Evolutionary conservation across 2,797 vertebrate genomes (phyloP).

Genomic region (Lacerta bilineata): DNA sequence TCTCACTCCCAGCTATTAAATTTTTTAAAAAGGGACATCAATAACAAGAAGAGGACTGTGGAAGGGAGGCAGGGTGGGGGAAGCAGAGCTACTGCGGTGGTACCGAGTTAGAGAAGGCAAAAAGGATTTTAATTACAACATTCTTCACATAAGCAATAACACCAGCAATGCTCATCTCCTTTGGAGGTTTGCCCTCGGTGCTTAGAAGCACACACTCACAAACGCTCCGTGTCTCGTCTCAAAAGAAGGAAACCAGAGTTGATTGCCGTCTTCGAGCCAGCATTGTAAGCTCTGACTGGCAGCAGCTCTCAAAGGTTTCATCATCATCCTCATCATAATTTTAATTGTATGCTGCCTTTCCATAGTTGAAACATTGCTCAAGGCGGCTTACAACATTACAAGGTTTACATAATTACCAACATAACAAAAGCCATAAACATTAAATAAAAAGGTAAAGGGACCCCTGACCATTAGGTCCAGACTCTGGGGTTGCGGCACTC

Average conservation of each 20-base stretch:
- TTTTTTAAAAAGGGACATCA: slow-evolving; percentile 69
- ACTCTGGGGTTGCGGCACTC: too few species aligned
- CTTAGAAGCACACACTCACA: background rate
- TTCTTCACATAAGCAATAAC: slow-evolving; percentile 54
- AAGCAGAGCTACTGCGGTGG: slow-evolving; percentile 23
- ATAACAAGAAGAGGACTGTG: slow-evolving; percentile 60
- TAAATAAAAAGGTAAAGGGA: too few species aligned
- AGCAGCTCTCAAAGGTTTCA: too few species aligned
- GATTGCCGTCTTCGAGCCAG: background rate
- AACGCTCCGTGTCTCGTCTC: background rate
- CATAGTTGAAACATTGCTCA: too few species aligned
- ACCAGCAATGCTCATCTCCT: slow-evolving; percentile 11
- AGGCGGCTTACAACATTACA: too few species aligned
- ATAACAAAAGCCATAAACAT: too few species aligned
- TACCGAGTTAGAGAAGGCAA: slow-evolving; percentile 50
- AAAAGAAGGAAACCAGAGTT: background rate
- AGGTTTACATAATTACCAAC: too few species aligned
- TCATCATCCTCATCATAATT: too few species aligned
- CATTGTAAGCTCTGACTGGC: too few species aligned
- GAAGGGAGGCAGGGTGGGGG: background rate
- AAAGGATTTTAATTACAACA: slow-evolving; percentile 53
- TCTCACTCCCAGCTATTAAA: slow-evolving; percentile 74
- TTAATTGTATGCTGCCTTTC: too few species aligned
- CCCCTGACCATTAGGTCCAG: too few species aligned
- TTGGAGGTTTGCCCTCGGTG: background rate